Evolutionary conservation across 2,888 invertebrate species (phyloP), one percentile per base, ranked within the genome.

Genomic region (Anticlea derivata): DNA sequence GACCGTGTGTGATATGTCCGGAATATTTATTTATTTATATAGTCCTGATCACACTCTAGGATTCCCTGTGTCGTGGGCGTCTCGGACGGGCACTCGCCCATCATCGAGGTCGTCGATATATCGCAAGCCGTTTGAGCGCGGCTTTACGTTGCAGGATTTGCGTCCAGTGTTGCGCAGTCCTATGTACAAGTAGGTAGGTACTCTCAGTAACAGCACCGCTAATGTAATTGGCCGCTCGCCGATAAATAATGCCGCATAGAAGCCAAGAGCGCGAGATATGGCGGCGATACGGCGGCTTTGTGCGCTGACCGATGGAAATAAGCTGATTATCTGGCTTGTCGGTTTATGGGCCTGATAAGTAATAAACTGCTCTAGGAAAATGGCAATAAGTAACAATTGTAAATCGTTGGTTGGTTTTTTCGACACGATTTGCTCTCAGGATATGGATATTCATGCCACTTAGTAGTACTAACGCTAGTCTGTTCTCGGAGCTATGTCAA

Each of bases 221-320:
- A 70, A 70, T 70, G 70, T 70, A 65, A 70, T 68, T 68, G 70
- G 56, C 54, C 31, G 38, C 29, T 41, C 58, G 58, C 56, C 58
- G 46, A 65, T 70, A 66, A 68, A 70, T 67, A 67, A 67, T 67
- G 60, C 51, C 53, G 51, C 45, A 55, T 48, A 61, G 50, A 49
- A 49, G 52, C 47, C 52, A 50, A 55, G 45, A 45, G 50, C 23
- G 49, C 51, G 43, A 50, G 53, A 50, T 43, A 49, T 46, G 45
- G 45, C 40, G 27, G 29, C 39, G 7, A 23, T 35, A 58, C 49
- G 48, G 51, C 39, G 38, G 38, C 37, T 38, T 31, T 46, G 23
- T 11, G 20, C 34, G 8, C 26, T 47, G 41, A 47, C 51, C 46
- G 46, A 48, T 47, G 39, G 47, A 47, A 47, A 47, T 43, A 43